A percentile compares a stretch with the other conserved stretches of the same genome.
These are phyloP conservation scores for Poecilia picta DNA, from an alignment of 2,797 vertebrate species.

Conservation along the genomic window DNA sequence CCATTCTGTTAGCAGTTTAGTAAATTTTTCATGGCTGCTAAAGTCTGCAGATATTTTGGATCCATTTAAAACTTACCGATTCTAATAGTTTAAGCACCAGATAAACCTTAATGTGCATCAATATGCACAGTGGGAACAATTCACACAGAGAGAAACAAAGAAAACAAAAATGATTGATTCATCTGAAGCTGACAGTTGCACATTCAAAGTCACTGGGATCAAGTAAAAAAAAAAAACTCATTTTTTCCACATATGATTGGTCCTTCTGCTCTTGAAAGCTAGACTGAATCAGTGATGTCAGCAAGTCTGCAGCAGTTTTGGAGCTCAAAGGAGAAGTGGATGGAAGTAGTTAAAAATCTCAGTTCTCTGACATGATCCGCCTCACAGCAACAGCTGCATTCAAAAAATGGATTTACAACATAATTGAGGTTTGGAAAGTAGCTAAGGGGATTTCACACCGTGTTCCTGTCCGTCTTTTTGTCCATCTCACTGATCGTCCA, in stretches of 20 bases:
- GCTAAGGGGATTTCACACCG: background rate
- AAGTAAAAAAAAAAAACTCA: background rate
- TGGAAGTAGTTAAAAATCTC: background rate
- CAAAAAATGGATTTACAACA: background rate
- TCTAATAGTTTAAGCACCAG: background rate
- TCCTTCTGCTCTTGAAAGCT: background rate
- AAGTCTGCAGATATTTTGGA: background rate
- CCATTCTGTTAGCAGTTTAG: background rate
- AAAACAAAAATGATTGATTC: background rate
- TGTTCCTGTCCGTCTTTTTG: background rate
- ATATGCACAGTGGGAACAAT: background rate
- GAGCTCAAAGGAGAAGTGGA: background rate
- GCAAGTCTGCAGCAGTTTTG: background rate
- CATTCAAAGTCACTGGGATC: background rate
- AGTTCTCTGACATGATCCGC: background rate
- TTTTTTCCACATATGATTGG: background rate
- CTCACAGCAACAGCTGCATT: background rate
- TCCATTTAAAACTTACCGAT: background rate
- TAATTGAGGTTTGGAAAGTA: background rate
- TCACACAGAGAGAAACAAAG: background rate
- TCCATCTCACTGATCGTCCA: background rate
- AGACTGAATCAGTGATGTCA: background rate
- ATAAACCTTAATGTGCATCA: background rate
- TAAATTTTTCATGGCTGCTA: background rate
- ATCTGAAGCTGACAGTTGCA: background rate